Percentiles rank a stretch among this genome's conserved stretches.
Evolutionary conservation across 1,140 invertebrate genomes (phyloP).

Genomic region (Aphelinus atriplicis): DNA sequence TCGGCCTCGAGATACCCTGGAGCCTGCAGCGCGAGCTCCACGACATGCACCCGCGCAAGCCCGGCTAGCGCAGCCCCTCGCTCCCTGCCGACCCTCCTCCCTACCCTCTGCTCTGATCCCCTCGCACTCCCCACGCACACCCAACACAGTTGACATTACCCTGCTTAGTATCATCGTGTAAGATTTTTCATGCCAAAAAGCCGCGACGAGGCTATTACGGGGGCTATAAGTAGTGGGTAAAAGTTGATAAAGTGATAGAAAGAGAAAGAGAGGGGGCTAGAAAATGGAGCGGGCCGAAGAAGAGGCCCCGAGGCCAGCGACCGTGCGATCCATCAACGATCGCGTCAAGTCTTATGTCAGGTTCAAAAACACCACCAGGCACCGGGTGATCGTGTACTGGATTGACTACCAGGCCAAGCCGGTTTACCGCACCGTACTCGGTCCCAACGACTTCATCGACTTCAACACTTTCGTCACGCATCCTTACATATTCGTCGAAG

Average conservation of each 20-base stretch:
- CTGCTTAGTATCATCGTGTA: too few species aligned
- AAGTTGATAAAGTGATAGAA: too few species aligned
- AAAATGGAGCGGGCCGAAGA: too few species aligned
- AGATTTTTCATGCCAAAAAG: too few species aligned
- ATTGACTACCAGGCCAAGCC: slow-evolving; percentile 74
- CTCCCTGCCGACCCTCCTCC: neutral
- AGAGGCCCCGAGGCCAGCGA: too few species aligned
- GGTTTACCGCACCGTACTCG: slow-evolving; percentile 68
- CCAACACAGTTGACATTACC: too few species aligned
- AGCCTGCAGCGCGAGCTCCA: slow-evolving; percentile 52
- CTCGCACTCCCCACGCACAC: too few species aligned
- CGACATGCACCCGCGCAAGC: slow-evolving; percentile 41
- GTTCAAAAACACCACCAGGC: slow-evolving; percentile 75
- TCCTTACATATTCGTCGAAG: slow-evolving; percentile 78
- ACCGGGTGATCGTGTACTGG: slow-evolving; percentile 77
- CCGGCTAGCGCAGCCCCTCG: neutral
- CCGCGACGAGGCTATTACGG: too few species aligned
- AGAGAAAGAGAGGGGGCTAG: too few species aligned
- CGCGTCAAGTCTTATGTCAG: slow-evolving; percentile 69
- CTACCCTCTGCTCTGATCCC: neutral
- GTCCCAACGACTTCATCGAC: slow-evolving; percentile 67
- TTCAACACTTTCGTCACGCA: slow-evolving; percentile 78
- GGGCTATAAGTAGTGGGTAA: too few species aligned
- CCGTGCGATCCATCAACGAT: slow-evolving; percentile 63
- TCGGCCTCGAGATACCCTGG: slow-evolving; percentile 52